Evolutionary conservation across 1,140 invertebrate species (phyloP), one percentile per base, ranked within the genome.

Genomic region (Drosophila repletoides): DNA sequence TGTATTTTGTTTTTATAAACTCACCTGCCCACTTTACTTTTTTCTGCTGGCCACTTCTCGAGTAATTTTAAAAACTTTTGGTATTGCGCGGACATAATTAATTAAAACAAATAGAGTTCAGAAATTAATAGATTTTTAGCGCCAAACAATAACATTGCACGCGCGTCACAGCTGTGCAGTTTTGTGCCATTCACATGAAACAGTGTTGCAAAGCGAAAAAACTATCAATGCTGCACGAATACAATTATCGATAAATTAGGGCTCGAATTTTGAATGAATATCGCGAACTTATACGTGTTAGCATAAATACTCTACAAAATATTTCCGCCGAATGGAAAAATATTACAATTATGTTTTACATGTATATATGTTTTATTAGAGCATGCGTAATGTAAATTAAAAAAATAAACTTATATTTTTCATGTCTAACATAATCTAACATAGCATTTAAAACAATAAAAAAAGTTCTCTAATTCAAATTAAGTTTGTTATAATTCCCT

Each of bases 1-100:
- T 45, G 46, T 51, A n/a, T n/a, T n/a, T 15, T 41, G 9, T 15
- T 2, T 38, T 28, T 21, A 1, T 21, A 21, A 45, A 76, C 88
- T 91, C 91, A 96, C 95, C 94, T 94, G 86, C 93, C 93, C 17
- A 90, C 88, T 92, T 96, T 97, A 7, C 91, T 91, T 71, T 91
- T 90, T 90, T 96, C 95, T 21, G 95, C 67, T 22, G 95, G 95
- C 95, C 95, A 97, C 88, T 94, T 93, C 89, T 96, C 93, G 65
- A 96, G 92, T 59, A 97, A 90, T 91, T 92, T 93, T 14, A 95
- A 88, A 89, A 95, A 95, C 88, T 94, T 93, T 87, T 93, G 95
- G 87, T 95, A 96, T 73, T 92, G 92, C 66, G 92, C 91, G 83
- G 93, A 93, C 94, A 94, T 89, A 19, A 36, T 69, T 58, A 36